A percentile compares a stretch with the other conserved stretches of the same genome.
phyloP scores from a whole-genome alignment of 64 coral and sea anemone genomes.

The Trachythela sp. region DNA sequence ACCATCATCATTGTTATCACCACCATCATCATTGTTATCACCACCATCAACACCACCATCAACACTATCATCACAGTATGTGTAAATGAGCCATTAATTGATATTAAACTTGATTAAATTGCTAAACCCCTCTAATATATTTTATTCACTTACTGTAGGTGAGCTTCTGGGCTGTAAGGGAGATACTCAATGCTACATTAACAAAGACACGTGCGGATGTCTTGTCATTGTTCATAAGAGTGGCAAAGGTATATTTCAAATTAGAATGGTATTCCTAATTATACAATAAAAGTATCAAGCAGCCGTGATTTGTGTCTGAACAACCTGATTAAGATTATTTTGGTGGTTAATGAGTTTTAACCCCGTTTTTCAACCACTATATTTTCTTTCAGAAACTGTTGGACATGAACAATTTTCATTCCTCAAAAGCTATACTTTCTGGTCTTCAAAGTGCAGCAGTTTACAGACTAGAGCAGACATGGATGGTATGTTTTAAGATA shows the following conservation, averaged over 20 bases:
- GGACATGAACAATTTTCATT: conserved; percentile 84
- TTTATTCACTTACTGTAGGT: conserved; percentile 38
- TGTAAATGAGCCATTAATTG: no score
- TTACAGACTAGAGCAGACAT: conserved; percentile 75
- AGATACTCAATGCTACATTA: conserved; percentile 91
- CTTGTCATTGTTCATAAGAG: conserved; percentile 79
- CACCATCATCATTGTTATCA: no score
- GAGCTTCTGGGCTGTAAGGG: conserved; percentile 96
- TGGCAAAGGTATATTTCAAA: conserved; percentile 70
- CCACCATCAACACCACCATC: no score
- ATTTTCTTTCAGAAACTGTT: conserved; percentile 67
- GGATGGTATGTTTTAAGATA: conserved; percentile 61
- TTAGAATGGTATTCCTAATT: neutral
- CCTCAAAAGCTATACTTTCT: conserved; percentile 82
- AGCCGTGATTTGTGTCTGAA: no score
- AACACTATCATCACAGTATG: no score
- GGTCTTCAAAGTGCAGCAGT: conserved; percentile 93
- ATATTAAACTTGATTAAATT: no score
- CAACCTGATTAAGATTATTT: no score
- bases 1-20: no score
- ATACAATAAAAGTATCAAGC: neutral
- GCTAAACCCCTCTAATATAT: no score
- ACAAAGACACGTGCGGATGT: conserved; percentile 79
- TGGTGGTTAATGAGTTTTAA: neutral
- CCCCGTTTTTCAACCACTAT: neutral